Evolutionary conservation across 2,797 vertebrate species (phyloP), one percentile per base, ranked within the genome.

Genomic region (Crocodylus rhombifer): DNA sequence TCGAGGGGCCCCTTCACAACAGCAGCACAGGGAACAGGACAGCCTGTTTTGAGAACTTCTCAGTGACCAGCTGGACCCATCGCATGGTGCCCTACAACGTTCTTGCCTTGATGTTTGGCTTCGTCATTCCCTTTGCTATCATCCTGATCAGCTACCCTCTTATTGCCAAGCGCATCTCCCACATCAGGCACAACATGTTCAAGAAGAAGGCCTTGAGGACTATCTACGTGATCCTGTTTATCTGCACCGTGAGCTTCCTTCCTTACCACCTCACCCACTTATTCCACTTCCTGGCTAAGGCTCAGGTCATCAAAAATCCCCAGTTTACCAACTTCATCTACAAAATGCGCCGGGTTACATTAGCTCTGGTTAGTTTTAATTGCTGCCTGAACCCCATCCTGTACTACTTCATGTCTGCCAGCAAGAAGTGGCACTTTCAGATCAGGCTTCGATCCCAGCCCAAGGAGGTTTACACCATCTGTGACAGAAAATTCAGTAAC

Each of bases 301-400:
- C 91, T 28, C 60, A 36, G 1, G 1, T 96, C 9, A 98, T 98
- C 65, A 81, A 51, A 30, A 78, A 92, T 30, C 95, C 97, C 93
- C 8, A 76, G 0, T 3, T 82, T 0, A 76, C 71, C 5, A 13
- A 10, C 6, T 56, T 36, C 33, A 98, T 99, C 94, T 97, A 98
- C 95, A 69, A 97, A 2, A 83, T 98, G 64, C 96, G 98, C 2
- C 95, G 97, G 6, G 84, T 98, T 79, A 98, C 98, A 75, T 96
- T 98, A 82, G 98, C 98, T 2, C 96, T 99, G 4, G 97, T 98
- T 86, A 98, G 97, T 87, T 73, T 98, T 75, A 99, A 98, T 97
- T 98, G 98, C 7, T 98, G 98, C 93, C 95, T 99, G 51, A 98
- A 99, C 96, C 99, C 98, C 0, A 2, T 99, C 74, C 91, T 99